Evolutionary conservation across 2,113 vertebrate genomes (phyloP), one percentile per base, ranked within the genome.

Genomic region (Acrocephalus arundinaceus): DNA sequence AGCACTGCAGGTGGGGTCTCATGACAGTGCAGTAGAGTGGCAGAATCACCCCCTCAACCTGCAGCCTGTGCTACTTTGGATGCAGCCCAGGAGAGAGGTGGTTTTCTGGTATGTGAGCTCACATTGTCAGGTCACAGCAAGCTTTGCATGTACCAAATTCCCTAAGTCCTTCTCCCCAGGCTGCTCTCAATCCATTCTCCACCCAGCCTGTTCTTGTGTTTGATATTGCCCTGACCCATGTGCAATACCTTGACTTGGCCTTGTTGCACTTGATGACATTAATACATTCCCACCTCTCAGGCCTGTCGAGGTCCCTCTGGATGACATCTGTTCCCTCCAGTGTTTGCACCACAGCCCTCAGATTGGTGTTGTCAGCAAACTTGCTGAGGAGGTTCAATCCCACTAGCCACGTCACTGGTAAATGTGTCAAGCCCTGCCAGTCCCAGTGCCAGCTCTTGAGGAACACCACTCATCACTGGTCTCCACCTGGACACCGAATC

Each of bases 321-420:
- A 5, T 35, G 54, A 17, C 16, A 17, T 51, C 52, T 43, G 10
- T 7, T 25, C 71, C 51, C 27, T 52, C 18, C 27, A 13, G 18
- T 5, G 22, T 37, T n/a, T 28, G 0, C 0, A 20, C 4, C 35
- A 13, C 51, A 33, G 9, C 11, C 18, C 22, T 33, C 18, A 45
- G 18, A 21, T 13, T 28, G 59, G 27, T 66, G 43, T 2, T 65
- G 30, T n/a, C 41, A 58, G 17, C 37, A 59, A 45, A 67, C 15
- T 9, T 51, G 33, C 37, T 52, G 68, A 30, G 10, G 15, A 5
- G 20, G n/a, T 4, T 45, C 61, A 45, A 21, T 20, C 23, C 33
- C 39, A 17, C 19, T 73, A 43, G 4, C 30, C 7, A 6, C 6
- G 18, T 4, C 6, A 4, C 52, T 52, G 27, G 33, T 20, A 59